phyloP scores from a whole-genome alignment of 2,113 vertebrate genomes.

The Rynchops niger region DNA sequence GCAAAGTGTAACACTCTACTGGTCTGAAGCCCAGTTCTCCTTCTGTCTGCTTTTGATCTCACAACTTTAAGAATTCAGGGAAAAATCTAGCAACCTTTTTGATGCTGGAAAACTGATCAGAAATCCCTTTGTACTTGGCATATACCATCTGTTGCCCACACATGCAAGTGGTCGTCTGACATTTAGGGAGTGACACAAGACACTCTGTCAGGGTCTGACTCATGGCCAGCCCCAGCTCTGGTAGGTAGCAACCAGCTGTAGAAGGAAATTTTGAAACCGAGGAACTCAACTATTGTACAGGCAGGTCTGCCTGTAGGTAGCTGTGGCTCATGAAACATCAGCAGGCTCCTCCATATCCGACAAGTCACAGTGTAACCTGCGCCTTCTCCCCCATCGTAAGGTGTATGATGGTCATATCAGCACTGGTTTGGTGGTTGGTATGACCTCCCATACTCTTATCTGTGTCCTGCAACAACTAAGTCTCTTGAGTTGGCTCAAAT shows the following conservation, averaged over 20 bases:
- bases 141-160: neutral
- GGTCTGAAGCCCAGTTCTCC: neutral
- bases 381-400: neutral
- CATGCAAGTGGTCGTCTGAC: accelerated
- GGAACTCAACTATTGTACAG: neutral
- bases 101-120: neutral
- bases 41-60: neutral
- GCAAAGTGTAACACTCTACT: neutral
- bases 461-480: neutral
- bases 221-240: neutral
- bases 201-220: neutral
- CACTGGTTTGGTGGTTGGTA: neutral
- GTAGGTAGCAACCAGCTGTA: neutral
- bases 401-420: neutral
- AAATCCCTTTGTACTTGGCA: neutral
- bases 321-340: neutral
- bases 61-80: neutral
- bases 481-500: neutral
- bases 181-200: neutral
- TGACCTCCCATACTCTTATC: neutral
- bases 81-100: neutral
- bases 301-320: neutral
- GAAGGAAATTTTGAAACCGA: neutral
- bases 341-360: neutral
- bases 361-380: neutral